Base-by-base conservation (phyloP, 2,113 vertebrate species). In the Lathamus discolor region DNA sequence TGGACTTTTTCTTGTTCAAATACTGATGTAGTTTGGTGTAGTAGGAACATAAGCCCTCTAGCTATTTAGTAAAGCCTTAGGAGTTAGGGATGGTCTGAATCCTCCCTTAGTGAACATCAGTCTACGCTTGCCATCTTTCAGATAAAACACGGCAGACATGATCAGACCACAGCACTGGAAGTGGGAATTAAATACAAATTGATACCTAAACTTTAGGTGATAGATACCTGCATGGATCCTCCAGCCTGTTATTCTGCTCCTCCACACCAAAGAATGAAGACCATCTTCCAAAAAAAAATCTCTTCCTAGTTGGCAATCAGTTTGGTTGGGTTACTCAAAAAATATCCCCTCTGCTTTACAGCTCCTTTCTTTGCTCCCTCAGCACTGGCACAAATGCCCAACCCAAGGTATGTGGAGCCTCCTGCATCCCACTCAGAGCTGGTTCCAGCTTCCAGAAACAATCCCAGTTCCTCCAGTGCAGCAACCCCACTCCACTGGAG, bases 381-480 rank as follows among this genome's bases (percentile, higher is more conserved):
- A 57, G 18, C 25, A 46, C 22, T 11, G 10, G 6, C 48, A 51
- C 24, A 39, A 59, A 3, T 14, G 25, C 7, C 25, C 28, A 78
- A 13, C 14, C 17, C 28, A 67, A 68, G 29, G 22, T n/a, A 41
- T 0, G 7, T 6, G 4, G 29, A 39, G 13, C 18, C 10, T 52
- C 31, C 64, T 1, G 0, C 0, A 1, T 22, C 2, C 22, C 13
- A 10, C 0, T 1, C 14, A 78, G 39, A 61, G 5, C 16, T n/a
- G 20, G 8, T 14, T n/a, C 17, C 11, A 14, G 4, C 27, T 63
- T 35, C 31, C 29, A 23, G 7, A 62, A 9, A 12, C 16, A 39
- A 11, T 51, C 49, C 17, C 13, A 44, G 22, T 39, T 77, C n/a
- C 43, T 68, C 22, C n/a, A 66, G 17, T 59, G 29, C 39, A 49